Base-by-base conservation (phyloP, 2,888 invertebrate species). In the Andrena fulva region DNA sequence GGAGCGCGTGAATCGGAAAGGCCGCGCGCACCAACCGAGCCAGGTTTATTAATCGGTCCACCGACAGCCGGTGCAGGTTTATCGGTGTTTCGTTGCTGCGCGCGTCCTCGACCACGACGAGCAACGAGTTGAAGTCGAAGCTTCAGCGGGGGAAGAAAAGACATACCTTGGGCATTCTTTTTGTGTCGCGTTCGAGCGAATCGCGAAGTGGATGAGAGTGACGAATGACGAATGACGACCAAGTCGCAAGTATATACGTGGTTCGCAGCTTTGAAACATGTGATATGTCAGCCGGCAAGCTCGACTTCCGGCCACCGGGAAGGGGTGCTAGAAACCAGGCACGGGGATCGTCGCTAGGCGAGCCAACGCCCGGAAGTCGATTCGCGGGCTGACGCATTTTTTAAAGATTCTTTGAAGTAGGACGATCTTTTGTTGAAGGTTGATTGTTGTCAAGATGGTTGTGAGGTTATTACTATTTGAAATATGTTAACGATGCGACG, bases 361-460 rank as follows among this genome's bases (percentile, higher is more conserved):
- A 31, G 7, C 33, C 5, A 63, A 35, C 31, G 5, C 59, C 80
- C 84, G 86, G 88, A 85, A 85, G 87, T 87, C 82, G 83, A 74
- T 75, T 78, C 78, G 85, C 84, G 64, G 85, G 90, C 81, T 88
- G 91, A 80, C 90, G 89, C 89, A 91, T 85, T 90, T 91, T 91
- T 92, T 92, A 90, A 90, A 83, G 86, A 86, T 90, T 91, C 90
- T 92, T 91, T 90, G 84, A 91, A 82, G 86, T 87, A 89, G 91
- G 87, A 90, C 86, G 89, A 87, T 90, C 89, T 91, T 92, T 91
- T 92, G 91, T 93, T 92, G 89, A 92, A 90, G 89, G 85, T 93
- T 92, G 91, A 92, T 93, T 92, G 92, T 93, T 93, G 92, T 92
- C 91, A 92, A 93, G 92, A 92, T 92, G 93, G 92, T 93, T 93